Evolutionary conservation across 2,888 invertebrate genomes (phyloP).

Genomic region (Tipula unca): DNA sequence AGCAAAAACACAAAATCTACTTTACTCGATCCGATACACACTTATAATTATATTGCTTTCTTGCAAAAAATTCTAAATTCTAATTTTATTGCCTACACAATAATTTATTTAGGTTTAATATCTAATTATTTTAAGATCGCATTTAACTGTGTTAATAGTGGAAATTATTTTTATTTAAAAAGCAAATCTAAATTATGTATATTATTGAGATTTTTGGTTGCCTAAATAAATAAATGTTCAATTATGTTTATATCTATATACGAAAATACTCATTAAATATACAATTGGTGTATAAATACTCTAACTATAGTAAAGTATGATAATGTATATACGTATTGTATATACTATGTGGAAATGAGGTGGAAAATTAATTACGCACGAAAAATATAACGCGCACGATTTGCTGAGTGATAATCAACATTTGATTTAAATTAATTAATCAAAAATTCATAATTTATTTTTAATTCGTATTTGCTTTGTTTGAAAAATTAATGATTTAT

Average conservation of each 20-base stretch:
- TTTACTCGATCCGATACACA: not conserved
- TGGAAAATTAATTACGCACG: not conserved
- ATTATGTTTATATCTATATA: not conserved
- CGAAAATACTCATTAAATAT: not conserved
- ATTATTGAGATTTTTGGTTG: no score
- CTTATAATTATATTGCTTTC: not conserved
- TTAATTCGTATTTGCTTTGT: not conserved
- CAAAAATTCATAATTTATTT: not conserved
- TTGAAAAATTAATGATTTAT: not conserved
- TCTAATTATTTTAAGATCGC: not conserved
- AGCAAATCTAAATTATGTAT: no score
- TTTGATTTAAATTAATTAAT: not conserved
- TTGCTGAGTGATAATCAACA: not conserved
- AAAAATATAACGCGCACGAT: not conserved
- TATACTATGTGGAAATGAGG: not conserved
- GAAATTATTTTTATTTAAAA: no score
- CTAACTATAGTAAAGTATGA: no score
- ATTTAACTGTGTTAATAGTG: no score
- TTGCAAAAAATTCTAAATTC: no score
- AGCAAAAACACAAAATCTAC: not conserved
- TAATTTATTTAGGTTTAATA: not conserved
- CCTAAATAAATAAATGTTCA: no score
- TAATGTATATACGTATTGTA: not conserved
- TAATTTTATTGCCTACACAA: not conserved
- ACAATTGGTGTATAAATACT: not conserved